A percentile compares a stretch with the other conserved stretches of the same genome.
phyloP scores from a whole-genome alignment of 2,888 invertebrate species.

The Troides aeacus region DNA sequence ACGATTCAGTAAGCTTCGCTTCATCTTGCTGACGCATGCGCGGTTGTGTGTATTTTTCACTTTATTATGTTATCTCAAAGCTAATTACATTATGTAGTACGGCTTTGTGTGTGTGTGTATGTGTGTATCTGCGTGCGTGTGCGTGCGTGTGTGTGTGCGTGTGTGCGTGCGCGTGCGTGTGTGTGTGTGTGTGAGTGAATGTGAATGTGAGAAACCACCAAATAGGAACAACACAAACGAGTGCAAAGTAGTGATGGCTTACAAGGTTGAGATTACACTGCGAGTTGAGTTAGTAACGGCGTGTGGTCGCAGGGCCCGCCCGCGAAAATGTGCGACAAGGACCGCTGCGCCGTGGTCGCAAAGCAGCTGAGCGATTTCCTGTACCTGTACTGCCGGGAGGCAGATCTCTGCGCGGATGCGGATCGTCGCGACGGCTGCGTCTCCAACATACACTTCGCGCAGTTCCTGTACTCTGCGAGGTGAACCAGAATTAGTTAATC shows the following conservation, averaged over 20 bases:
- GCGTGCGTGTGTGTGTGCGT: too few species aligned
- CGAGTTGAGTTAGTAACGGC: too few species aligned
- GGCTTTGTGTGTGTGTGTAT: too few species aligned
- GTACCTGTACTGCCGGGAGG: slow-evolving; percentile 90
- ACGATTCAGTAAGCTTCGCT: too few species aligned
- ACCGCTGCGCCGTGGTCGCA: slow-evolving; percentile 90
- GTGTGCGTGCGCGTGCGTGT: too few species aligned
- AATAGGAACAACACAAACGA: too few species aligned
- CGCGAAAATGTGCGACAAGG: slow-evolving; percentile 87
- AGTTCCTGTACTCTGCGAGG: slow-evolving; percentile 74
- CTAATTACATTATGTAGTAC: too few species aligned
- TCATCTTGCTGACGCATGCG: background rate
- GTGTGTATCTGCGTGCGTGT: background rate
- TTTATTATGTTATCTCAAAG: too few species aligned
- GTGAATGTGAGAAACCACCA: background rate
- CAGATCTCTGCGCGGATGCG: slow-evolving; percentile 87
- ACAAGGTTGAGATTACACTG: too few species aligned
- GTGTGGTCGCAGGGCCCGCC: slow-evolving; percentile 80
- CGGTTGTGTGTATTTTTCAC: background rate
- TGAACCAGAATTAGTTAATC: slow-evolving; percentile 34
- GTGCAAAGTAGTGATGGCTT: too few species aligned
- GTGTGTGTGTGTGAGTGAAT: background rate
- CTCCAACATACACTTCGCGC: slow-evolving; percentile 72
- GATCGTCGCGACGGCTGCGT: slow-evolving; percentile 78
- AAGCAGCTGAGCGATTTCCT: slow-evolving; percentile 92